Percentiles rank a stretch among this genome's conserved stretches.
Evolutionary conservation across 2,113 vertebrate genomes (phyloP).

Genomic region (Genyomyrus donnyi): DNA sequence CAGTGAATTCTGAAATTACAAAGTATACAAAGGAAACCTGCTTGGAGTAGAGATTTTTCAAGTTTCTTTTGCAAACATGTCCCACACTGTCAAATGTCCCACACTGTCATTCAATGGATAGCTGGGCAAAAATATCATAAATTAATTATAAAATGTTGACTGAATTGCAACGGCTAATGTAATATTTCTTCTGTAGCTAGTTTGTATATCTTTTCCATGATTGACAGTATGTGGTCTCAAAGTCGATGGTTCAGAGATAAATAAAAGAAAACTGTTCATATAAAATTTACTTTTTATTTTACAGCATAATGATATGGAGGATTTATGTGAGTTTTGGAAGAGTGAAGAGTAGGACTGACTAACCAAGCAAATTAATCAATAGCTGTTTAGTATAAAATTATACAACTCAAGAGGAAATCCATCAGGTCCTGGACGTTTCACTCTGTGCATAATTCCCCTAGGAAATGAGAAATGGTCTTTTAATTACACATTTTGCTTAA

Average conservation of each 20-base stretch:
- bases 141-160: background rate
- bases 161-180: background rate
- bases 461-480: background rate
- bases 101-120: background rate
- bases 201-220: background rate
- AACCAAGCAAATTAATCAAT: background rate
- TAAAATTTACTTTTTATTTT: background rate
- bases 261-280: background rate
- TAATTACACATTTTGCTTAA: background rate
- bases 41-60: background rate
- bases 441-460: background rate
- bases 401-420: background rate
- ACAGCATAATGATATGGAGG: background rate
- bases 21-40: background rate
- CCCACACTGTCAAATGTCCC: background rate
- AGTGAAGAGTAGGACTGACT: background rate
- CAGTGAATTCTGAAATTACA: background rate
- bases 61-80: background rate
- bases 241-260: background rate
- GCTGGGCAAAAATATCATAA: background rate
- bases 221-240: background rate
- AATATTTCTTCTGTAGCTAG: background rate
- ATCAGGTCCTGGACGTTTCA: background rate
- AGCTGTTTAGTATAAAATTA: background rate
- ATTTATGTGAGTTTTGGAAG: background rate